These are phyloP conservation scores for Myotis vivesi DNA, from an alignment of 2,797 vertebrate genomes.

Conservation along the genomic window DNA sequence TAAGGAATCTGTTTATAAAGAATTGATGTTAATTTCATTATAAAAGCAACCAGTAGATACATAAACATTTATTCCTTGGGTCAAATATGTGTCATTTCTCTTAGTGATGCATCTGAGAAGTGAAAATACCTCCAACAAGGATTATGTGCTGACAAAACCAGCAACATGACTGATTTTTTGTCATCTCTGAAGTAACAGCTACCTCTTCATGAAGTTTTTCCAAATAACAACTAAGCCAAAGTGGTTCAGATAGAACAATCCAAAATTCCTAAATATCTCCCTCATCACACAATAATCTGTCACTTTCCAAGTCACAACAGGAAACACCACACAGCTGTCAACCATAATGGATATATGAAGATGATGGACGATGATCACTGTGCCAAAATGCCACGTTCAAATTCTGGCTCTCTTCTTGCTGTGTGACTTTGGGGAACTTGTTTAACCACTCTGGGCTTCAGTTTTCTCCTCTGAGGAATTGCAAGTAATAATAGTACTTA, in stretches of 20 bases:
- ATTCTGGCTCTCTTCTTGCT: neutral
- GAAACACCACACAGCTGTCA: rapidly evolving
- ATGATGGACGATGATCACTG: rapidly evolving
- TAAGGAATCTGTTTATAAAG: neutral
- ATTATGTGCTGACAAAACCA: neutral
- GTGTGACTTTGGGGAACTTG: neutral
- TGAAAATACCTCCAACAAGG: neutral
- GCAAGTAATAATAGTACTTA: neutral
- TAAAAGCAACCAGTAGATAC: neutral
- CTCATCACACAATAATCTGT: neutral
- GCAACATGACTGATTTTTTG: neutral
- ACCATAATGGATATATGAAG: rapidly evolving
- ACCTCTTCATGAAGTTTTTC: neutral
- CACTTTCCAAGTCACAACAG: neutral
- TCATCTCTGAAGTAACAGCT: neutral
- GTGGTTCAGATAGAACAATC: neutral
- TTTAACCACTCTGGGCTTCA: neutral
- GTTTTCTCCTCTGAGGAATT: neutral
- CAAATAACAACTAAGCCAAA: neutral
- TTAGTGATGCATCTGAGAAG: neutral
- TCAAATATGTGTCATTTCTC: neutral
- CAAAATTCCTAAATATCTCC: neutral
- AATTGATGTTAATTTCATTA: neutral
- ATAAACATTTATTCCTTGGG: neutral
- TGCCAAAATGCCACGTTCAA: neutral